Base-by-base conservation (phyloP, 64 coral and sea anemone species). In the Stylophora pistillata region DNA sequence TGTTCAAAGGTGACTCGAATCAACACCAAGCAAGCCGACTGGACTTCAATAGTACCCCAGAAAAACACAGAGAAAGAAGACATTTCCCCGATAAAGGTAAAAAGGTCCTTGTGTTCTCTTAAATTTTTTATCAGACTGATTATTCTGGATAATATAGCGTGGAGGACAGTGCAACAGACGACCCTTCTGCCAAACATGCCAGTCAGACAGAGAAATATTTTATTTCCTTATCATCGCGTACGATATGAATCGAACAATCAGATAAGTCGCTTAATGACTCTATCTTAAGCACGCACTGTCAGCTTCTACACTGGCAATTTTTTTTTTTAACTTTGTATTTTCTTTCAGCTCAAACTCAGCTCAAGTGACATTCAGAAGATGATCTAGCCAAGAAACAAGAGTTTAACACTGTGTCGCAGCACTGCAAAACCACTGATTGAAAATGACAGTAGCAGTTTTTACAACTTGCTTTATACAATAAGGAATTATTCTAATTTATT, bases 11-110 rank as follows among this genome's bases (percentile, higher is more conserved):
- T 16, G 91, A 89, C 20, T 93, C 91, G 14, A 97, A 86, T 56
- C 91, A 93, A 63, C 91, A 87, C 9, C 91, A 93, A 20, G 95
- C 86, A 0, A 97, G 91, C 37, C 57, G 95, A 6, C 47, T 97
- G 18, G 95, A 97, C 55, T 93, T 97, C 32, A 76, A 74, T 31
- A 92, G 72, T 56, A 81, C 75, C 32, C 95, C 95, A 15, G 65
- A 93, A 29, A 89, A 93, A 62, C 91, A 90, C 30, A 89, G 75
- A 29, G 91, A 97, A 90, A 93, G 88, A 86, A 71, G 88, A 41
- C 95, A 97, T 81, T 97, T 97, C 83, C 66, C 95, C 53, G 91
- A 97, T 82, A 89, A 97, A 89, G 89, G 95, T 97, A 88, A 86
- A 63, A 72, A 78, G 1, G 21, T 37, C 34, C 32, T 17, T 12